Percentiles rank a stretch among this genome's conserved stretches.
phyloP scores from a whole-genome alignment of 2,113 vertebrate genomes.

The Cinclus cinclus region DNA sequence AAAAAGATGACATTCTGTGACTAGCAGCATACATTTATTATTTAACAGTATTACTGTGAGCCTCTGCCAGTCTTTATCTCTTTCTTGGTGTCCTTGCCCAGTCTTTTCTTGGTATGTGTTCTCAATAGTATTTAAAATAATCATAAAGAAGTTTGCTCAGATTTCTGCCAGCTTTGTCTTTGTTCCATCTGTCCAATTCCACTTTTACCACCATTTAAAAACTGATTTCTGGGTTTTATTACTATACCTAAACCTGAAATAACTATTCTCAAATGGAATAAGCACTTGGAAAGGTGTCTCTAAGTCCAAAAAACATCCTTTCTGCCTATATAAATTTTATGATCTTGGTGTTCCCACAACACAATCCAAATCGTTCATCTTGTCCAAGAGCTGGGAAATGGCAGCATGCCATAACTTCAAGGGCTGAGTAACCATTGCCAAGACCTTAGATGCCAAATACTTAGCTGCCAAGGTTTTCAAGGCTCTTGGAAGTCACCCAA shows the following conservation, averaged over 20 bases:
- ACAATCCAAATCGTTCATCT: conserved; percentile 1
- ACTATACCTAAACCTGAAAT: not conserved
- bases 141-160: not conserved
- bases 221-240: not conserved
- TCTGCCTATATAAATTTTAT: conserved; percentile 1
- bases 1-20: not conserved
- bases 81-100: conserved; percentile 12
- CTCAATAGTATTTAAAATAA: conserved; percentile 28
- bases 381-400: conserved; percentile 46
- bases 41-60: not conserved
- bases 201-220: not conserved
- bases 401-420: conserved; percentile 42
- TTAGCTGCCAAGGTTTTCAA: conserved; percentile 37
- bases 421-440: conserved; percentile 49
- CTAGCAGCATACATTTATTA: not conserved
- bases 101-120: conserved; percentile 16
- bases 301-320: not conserved
- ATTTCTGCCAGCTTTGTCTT: conserved; percentile 7
- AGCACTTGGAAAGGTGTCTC: not conserved
- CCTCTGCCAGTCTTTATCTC: not conserved
- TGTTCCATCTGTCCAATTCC: not conserved
- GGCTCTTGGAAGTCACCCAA: conserved; percentile 40
- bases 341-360: conserved; percentile 21
- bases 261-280: not conserved
- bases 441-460: conserved; percentile 18